Conservation (phyloP, 2,797 vertebrate species). For the Rhinatrema bivittatum region DNA sequence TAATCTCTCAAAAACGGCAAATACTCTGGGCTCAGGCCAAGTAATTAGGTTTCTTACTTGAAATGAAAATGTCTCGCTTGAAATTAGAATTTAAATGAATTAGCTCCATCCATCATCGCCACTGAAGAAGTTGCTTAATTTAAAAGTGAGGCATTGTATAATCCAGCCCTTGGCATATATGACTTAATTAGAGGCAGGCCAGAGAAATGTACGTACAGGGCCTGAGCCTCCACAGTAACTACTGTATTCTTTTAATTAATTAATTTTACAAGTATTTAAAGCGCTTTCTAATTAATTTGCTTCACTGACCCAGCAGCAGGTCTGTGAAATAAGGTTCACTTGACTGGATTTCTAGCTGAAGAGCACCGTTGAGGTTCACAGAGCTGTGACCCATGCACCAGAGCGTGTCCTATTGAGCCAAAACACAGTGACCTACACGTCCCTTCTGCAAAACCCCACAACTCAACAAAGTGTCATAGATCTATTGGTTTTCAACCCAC, state of each 20-base stretch:
- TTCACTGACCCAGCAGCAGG: constrained; percentile 6
- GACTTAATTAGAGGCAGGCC: constrained; percentile 31
- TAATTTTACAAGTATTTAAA: constrained; percentile 16
- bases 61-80: constrained; percentile 40
- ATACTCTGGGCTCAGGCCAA: constrained; percentile 31
- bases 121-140: constrained; percentile 26
- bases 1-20: constrained; percentile 11
- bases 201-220: constrained; percentile 14
- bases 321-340: constrained; percentile 12
- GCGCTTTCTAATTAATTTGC: constrained; percentile 34
- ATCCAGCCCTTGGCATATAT: constrained; percentile 26
- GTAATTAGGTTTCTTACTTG: constrained; percentile 39
- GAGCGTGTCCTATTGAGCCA: no score
- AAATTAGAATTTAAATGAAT: constrained; percentile 46
- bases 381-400: no score
- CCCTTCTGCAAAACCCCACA: no score
- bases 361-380: no score
- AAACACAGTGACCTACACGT: no score
- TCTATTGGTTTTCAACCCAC: no score
- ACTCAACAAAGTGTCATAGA: no score
- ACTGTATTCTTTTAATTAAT: constrained; percentile 9
- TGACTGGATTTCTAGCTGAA: not conserved
- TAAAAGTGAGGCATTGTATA: constrained; percentile 23
- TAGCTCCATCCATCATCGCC: constrained; percentile 24
- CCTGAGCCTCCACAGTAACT: constrained; percentile 1